Conservation (phyloP, 2,113 vertebrate species). For the Toxotes chatareus region DNA sequence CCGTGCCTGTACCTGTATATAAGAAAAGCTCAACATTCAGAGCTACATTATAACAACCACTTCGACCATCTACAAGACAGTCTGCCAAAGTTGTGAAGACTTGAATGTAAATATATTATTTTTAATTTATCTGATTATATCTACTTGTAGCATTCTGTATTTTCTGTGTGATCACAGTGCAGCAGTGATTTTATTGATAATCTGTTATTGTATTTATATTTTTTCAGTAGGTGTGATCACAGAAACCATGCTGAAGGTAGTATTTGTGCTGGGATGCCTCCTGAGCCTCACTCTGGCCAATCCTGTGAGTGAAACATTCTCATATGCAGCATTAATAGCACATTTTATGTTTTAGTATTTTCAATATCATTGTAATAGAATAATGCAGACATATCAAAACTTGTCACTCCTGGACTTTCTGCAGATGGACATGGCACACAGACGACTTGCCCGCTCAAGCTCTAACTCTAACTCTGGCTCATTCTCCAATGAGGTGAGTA, state of each 20-base stretch:
- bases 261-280: constrained; percentile 67
- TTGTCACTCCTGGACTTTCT: neutral
- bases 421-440: neutral
- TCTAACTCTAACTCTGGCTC: neutral
- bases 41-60: constrained; percentile 13
- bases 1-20: constrained; percentile 37
- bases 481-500: constrained; percentile 1
- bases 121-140: neutral
- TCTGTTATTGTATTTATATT: neutral
- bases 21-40: constrained; percentile 28
- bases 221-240: constrained; percentile 35
- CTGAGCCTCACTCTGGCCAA: constrained; percentile 65
- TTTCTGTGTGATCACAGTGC: neutral
- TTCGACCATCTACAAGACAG: neutral
- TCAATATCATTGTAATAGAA: neutral
- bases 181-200: neutral
- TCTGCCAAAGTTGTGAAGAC: constrained; percentile 26
- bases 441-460: neutral
- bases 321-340: neutral
- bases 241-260: constrained; percentile 74
- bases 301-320: constrained; percentile 63
- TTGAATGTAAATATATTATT: constrained; percentile 30
- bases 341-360: neutral
- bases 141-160: neutral
- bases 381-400: neutral